A percentile compares a stretch with the other conserved stretches of the same genome.
phyloP scores from a whole-genome alignment of 2,113 vertebrate genomes.

The Thoracochromis brauschi region DNA sequence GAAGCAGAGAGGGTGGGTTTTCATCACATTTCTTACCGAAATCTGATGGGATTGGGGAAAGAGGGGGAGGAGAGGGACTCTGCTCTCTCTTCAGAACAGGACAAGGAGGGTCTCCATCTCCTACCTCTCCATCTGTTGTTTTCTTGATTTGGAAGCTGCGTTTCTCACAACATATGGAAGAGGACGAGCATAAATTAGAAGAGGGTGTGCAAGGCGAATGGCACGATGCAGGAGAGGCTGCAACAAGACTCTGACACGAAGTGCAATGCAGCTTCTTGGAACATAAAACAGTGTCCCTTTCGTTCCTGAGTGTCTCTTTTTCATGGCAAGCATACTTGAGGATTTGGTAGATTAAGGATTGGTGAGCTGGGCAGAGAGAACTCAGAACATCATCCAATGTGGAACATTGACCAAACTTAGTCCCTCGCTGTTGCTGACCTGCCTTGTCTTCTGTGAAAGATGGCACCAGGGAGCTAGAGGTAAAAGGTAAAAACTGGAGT shows the following conservation, averaged over 20 bases:
- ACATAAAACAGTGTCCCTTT: constrained; percentile 66
- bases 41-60: constrained; percentile 81
- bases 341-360: constrained; percentile 54
- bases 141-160: constrained; percentile 52
- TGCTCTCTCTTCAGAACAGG: constrained; percentile 52
- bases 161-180: constrained; percentile 66
- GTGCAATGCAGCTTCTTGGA: constrained; percentile 76
- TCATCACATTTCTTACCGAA: constrained; percentile 67
- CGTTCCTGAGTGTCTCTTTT: constrained; percentile 64
- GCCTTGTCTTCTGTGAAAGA: constrained; percentile 15
- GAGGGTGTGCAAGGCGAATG: neutral
- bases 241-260: constrained; percentile 72
- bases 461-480: constrained; percentile 38
- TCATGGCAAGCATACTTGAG: constrained; percentile 50
- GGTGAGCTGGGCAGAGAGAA: constrained; percentile 53
- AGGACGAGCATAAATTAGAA: constrained; percentile 21
- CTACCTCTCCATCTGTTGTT: constrained; percentile 27
- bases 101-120: constrained; percentile 26
- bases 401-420: neutral
- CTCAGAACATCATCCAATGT: constrained; percentile 40
- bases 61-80: constrained; percentile 84
- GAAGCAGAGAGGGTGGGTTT: constrained; percentile 78
- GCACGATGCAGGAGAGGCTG: neutral
- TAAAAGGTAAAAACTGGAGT: constrained; percentile 34
- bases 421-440: neutral